Base-by-base conservation (phyloP, 2,888 invertebrate species). In the Halictus ligatus region DNA sequence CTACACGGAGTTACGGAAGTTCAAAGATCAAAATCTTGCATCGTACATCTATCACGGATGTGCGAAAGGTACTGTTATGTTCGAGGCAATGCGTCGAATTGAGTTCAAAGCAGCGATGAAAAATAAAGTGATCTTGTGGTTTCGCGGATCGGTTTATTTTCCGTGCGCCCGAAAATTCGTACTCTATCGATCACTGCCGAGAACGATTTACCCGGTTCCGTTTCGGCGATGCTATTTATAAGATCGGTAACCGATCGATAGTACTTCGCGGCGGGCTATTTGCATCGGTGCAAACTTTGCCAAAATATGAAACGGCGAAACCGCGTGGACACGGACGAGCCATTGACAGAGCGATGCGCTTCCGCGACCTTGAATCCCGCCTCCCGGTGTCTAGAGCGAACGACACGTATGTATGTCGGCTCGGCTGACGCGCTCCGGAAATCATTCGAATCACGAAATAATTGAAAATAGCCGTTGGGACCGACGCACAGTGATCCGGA, bases 291-390 rank as follows among this genome's bases (percentile, higher is more conserved):
- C 46, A 46, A 83, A 43, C 0, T n/a, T 64, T 69, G 84, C 84
- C 84, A 84, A 78, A 83, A 64, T 78, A 78, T 71, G 75, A 43
- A 50, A 48, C 60, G 67, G 13, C 21, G 69, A 46, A 73, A 54
- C n/a, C 67, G 50, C 29, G n/a, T 58, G 18, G 18, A 35, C 35
- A 35, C 13, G 15, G 25, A 46, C 46, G 40, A 35, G 25, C 15
- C 43, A 40, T 43, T 40, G 58, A 25, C 73, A 29, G 43, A 78
- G 73, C 78, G 78, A 75, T 60, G n/a, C 35, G 79, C 72, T 83
- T 86, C 81, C 87, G 81, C 83, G 74, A 85, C 88, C 81, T 88
- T 88, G 85, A 85, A 79, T 88, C 50, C 54, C 5, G 80, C 73
- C 76, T 74, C 54, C 73, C 40, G 72, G 67, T 76, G 83, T 78